Evolutionary conservation across 2,888 invertebrate species (phyloP), one percentile per base, ranked within the genome.

Genomic region (Bhutanitis thaidina): DNA sequence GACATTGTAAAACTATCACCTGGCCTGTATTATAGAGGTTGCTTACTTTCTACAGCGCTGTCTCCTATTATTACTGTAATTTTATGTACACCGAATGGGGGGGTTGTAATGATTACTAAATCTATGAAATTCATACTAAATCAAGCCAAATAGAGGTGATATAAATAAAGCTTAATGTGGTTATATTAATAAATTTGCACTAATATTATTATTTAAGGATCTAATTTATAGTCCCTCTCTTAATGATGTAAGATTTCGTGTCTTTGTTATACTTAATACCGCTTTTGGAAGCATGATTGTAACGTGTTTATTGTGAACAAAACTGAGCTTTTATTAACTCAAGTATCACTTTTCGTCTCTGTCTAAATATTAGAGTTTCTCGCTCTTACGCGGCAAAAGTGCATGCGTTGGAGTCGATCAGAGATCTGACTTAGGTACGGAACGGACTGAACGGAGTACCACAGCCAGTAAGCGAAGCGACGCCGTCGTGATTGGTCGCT

Each of bases 351-450:
- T 49, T 68, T 71, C 63, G 60, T 85, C 76, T 71, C 68, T 65
- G 55, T 77, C 71, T 57, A 25, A 56, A 59, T 53, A 27, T 57
- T 3, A 14, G 12, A 30, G 52, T 52, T 53, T 82, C 81, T 74
- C 77, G 55, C 69, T 79, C 74, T 54, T 71, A 67, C 83, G 61
- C 71, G 67, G 67, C 63, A 69, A 69, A 70, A 66, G 68, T 74
- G 67, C 69, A 64, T 80, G 86, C 82, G 87, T 84, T 78, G 77
- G 86, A 86, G 87, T 82, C 65, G 80, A 71, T 77, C 69, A 20
- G 5, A 20, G 20, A 20, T 3, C 2, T 2, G 68, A 65, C 73
- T 71, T 69, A n/a, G 16, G 2, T 12, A 12, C n/a, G 9, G 13
- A 27, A 27, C 39, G n/a, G 29, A 27, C 39, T 7, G 29, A 30